Conservation (phyloP, 2,113 vertebrate species). For the Hypanus sabinus region DNA sequence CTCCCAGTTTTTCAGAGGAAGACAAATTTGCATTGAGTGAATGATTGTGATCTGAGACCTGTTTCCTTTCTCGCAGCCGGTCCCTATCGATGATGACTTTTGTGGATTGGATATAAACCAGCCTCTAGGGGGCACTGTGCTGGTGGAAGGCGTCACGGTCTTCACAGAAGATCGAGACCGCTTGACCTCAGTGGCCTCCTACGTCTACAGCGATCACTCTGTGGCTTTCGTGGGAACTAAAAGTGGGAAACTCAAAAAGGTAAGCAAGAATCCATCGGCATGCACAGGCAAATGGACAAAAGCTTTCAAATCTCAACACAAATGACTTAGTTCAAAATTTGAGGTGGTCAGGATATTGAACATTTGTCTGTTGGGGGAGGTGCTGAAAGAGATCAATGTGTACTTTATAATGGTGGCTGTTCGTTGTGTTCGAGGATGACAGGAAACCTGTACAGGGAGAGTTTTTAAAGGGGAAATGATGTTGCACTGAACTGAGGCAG, state of each 20-base stretch:
- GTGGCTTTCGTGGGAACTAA: slow-evolving; percentile 94
- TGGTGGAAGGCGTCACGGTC: slow-evolving; percentile 81
- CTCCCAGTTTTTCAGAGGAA: background rate
- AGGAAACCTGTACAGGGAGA: too few relatives aligned
- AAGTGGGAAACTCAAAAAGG: slow-evolving; percentile 90
- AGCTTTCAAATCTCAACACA: background rate
- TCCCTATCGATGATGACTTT: slow-evolving; percentile 95
- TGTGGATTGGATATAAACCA: slow-evolving; percentile 98
- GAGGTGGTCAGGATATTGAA: too few relatives aligned
- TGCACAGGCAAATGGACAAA: too few relatives aligned
- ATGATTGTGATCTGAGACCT: background rate
- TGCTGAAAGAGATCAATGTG: background rate
- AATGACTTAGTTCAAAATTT: background rate
- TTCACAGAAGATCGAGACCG: slow-evolving; percentile 84
- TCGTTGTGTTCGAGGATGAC: too few relatives aligned
- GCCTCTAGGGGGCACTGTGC: slow-evolving; percentile 81
- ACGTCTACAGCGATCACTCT: slow-evolving; percentile 89
- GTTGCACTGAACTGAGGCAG: too few relatives aligned
- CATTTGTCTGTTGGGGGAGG: too few relatives aligned
- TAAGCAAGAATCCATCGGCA: slow-evolving; percentile 49
- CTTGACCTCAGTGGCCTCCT: slow-evolving; percentile 91
- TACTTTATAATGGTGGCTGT: background rate
- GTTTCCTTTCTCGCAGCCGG: slow-evolving; percentile 63
- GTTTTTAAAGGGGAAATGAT: too few relatives aligned
- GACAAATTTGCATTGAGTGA: background rate